Percentiles rank a stretch among this genome's conserved stretches.
These are phyloP conservation scores for Coturnix japonica DNA, from an alignment of 2,113 vertebrate genomes.

Conservation along the genomic window DNA sequence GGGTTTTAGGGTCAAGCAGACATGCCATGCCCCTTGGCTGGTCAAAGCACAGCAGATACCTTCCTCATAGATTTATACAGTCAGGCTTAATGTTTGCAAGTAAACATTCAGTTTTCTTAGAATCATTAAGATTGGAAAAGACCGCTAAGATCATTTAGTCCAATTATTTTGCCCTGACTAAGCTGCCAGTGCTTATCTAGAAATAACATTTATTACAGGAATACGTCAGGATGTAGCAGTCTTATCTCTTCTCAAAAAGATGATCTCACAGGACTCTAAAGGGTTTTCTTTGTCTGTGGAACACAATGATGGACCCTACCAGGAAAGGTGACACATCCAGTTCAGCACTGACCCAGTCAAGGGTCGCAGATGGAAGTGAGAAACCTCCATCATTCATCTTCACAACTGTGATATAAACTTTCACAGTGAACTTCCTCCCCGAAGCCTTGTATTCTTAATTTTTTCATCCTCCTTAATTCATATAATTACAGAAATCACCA, in stretches of 20 bases:
- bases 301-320: neutral
- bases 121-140: no score
- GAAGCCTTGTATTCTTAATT: neutral
- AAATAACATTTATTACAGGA: neutral
- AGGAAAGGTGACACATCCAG: neutral
- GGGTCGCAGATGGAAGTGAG: neutral
- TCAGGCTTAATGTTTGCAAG: accelerated
- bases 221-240: neutral
- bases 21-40: accelerated
- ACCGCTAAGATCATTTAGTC: no score
- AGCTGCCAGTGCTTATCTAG: accelerated
- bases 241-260: neutral
- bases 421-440: neutral
- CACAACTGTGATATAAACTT: neutral
- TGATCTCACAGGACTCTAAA: neutral
- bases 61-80: neutral
- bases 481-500: neutral
- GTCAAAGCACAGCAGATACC: neutral
- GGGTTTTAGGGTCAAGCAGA: neutral
- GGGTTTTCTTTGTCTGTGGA: neutral
- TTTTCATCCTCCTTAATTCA: neutral
- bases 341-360: neutral
- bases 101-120: neutral
- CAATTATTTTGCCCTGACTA: neutral
- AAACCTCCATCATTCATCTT: neutral